Evolutionary conservation across 2,888 invertebrate species (phyloP).

Genomic region (Idaea biselata): DNA sequence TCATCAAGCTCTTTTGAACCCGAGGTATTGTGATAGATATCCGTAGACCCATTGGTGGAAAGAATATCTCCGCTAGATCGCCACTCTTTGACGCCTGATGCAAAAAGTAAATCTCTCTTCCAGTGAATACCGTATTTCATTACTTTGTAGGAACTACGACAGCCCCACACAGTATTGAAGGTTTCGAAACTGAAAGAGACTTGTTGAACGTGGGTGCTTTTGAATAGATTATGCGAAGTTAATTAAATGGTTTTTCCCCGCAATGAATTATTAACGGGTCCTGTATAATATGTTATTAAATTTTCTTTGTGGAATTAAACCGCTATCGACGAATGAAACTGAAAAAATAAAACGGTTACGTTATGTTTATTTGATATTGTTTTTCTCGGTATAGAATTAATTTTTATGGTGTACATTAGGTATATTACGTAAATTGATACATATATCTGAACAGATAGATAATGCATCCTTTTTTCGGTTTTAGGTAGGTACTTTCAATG

Average conservation of each 20-base stretch:
- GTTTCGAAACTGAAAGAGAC: conserved; percentile 55
- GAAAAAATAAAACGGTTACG: background rate
- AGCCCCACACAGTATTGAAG: conserved; percentile 55
- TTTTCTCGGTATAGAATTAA: background rate
- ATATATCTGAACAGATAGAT: too few species aligned
- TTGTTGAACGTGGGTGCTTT: conserved; percentile 66
- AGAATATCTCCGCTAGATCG: conserved; percentile 72
- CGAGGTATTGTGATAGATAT: conserved; percentile 63
- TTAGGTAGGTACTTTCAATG: too few species aligned
- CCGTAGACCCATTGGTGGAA: conserved; percentile 67
- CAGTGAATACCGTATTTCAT: conserved; percentile 62
- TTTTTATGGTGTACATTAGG: too few species aligned
- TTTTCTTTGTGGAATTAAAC: conserved; percentile 21
- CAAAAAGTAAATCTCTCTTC: conserved; percentile 64
- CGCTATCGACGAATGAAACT: background rate
- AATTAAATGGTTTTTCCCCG: conserved; percentile 56
- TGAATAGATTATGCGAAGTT: conserved; percentile 60
- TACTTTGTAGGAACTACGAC: conserved; percentile 50
- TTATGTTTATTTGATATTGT: background rate
- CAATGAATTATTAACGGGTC: conserved; percentile 39
- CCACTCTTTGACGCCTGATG: conserved; percentile 73
- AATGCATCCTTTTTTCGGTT: too few species aligned
- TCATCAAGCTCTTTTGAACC: conserved; percentile 79
- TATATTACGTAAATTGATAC: too few species aligned
- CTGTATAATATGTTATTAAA: conserved; percentile 25